Conservation (phyloP, 53 echinoderm and acorn worm species). For the Antedon mediterranea region DNA sequence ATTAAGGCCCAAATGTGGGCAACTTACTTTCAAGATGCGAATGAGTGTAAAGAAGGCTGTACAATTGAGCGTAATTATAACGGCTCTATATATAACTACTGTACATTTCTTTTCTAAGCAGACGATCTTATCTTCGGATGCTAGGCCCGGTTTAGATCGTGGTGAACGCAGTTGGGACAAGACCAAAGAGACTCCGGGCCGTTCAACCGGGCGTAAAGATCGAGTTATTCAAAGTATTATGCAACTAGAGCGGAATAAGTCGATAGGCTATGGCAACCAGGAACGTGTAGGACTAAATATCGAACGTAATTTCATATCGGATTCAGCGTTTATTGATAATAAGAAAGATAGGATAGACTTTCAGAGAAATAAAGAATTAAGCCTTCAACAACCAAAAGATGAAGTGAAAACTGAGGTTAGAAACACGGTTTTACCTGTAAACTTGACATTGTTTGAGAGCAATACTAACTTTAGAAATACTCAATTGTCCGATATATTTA, state of each 20-base stretch:
- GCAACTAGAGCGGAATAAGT: neutral
- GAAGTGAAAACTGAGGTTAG: too few relatives aligned
- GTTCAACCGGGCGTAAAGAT: neutral
- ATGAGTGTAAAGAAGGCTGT: neutral
- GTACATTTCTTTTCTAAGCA: neutral
- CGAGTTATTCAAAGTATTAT: neutral
- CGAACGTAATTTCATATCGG: neutral
- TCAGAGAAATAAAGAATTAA: neutral
- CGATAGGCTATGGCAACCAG: neutral
- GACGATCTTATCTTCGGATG: neutral
- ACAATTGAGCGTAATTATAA: neutral
- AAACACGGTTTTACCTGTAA: neutral
- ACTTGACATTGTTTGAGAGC: neutral
- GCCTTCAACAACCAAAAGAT: neutral
- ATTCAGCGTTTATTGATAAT: neutral
- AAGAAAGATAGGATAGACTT: neutral
- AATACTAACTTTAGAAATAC: neutral
- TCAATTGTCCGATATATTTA: slow-evolving; percentile 44
- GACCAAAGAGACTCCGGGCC: neutral
- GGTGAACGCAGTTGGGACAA: neutral
- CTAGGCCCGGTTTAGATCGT: neutral
- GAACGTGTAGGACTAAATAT: neutral
- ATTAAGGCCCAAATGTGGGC: neutral
- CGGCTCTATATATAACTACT: neutral
- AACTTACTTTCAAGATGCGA: neutral